Evolutionary conservation across 2,888 invertebrate genomes (phyloP), one percentile per base, ranked within the genome.

Genomic region (Trachelus tabidus): DNA sequence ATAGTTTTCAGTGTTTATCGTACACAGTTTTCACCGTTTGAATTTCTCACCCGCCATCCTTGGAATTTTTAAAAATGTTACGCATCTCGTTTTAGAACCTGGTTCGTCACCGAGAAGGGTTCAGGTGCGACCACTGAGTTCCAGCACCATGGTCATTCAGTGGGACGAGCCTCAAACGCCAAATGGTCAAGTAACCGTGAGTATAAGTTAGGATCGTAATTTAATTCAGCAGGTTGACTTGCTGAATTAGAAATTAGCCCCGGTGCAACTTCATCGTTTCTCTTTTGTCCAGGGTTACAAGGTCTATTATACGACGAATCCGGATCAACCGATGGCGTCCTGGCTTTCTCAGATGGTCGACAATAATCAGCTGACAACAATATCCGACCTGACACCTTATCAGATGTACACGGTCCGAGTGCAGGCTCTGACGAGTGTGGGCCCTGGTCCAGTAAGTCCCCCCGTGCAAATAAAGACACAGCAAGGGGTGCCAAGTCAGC

Each of bases 401-500:
- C 96, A 96, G 31, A 98, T 98, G 83, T 99, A 99, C 92, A 98
- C 98, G 75, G 97, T 99, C 87, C 94, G 97, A 79, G 98, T 98
- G 6, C 98, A 98, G 90, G 98, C 98, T 1, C 96, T 96, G 91
- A 98, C 98, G 11, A 97, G 96, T 30, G 97, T 98, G 81, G 99
- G 99, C 0, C 97, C 97, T 71, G 98, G 99, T 75, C 99, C 99
- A 0, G 94, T 98, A 85, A 98, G 98, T 84, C 94, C 96, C 4
- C 97, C 98, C n/a, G 97, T 98, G n/a, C 98, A 98, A 92, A 98
- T 99, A 87, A 98, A 98, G 93, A 99, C 98, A 37, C 98, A 98
- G 90, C 98, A 98, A 95, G 99, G 99, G 94, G 99, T 99, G 83
- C 99, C 99, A 76, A 98, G 98, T 82, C 98, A 99, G 92, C 99